Evolutionary conservation across 2,797 vertebrate genomes (phyloP), one percentile per base, ranked within the genome.

Genomic region (Chaetodon trifasciatus): DNA sequence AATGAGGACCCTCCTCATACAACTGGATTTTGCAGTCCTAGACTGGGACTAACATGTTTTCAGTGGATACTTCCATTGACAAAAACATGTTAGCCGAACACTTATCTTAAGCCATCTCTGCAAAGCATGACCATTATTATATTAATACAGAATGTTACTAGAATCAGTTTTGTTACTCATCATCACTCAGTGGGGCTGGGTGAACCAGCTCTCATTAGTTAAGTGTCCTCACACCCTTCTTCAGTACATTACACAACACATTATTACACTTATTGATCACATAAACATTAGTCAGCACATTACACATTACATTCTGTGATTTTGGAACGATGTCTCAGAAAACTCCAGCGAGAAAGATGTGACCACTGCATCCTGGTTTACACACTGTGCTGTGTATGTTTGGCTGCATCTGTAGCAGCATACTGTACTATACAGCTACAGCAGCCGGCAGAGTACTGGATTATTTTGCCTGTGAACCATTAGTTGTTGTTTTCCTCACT

Each of bases 121-220:
- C 42, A 83, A 75, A 82, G 58, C 44, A 66, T 58, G 17, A 17
- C 28, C 40, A 71, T 52, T 8, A 52, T 75, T 46, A 42, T 46
- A 68, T 77, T 60, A 75, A 73, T 8, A 62, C 28, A 53, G 28
- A 39, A 49, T 52, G 49, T 71, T 50, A 71, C 49, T 16, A 42
- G 13, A 35, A 75, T 81, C 67, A 78, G 80, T 68, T 68, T 32
- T 62, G 73, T 78, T 84, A 83, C 66, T 52, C 6, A n/a, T 13
- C 37, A 35, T 56, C 81, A 90, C 68, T 82, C 72, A 55, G 0
- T 35, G 40, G 78, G 55, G 23, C 76, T 68, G 74, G 47, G 71
- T 86, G 83, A 88, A 70, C 72, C 66, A 62, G 46, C 23, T 72
- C 40, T 74, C 24, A 77, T 88, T 78, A 70, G 86, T 87, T 57